Evolutionary conservation across 1,140 invertebrate genomes (phyloP).

Genomic region (Trinorchestia longiramus): DNA sequence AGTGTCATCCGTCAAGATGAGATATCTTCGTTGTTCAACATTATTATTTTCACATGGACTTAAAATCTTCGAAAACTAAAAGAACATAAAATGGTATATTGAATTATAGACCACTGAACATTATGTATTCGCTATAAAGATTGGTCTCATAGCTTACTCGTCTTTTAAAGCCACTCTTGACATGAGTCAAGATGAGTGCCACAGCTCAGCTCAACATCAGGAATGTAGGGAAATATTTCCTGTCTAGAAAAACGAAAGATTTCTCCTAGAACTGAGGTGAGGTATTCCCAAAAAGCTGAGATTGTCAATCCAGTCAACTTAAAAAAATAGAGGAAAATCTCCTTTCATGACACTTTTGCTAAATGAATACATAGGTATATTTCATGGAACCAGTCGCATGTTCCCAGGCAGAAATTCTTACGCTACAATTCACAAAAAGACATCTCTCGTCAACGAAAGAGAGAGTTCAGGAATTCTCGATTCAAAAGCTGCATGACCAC

Average conservation of each 20-base stretch:
- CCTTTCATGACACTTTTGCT: not conserved
- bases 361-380: not conserved
- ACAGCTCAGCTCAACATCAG: not conserved
- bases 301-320: not conserved
- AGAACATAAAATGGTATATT: too few species aligned
- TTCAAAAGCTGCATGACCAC: conserved; percentile 22
- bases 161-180: too few species aligned
- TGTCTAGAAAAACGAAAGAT: not conserved
- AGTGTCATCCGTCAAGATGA: too few species aligned
- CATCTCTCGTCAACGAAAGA: conserved; percentile 14
- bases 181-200: too few species aligned
- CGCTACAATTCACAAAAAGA: not conserved
- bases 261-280: not conserved
- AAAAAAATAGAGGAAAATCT: not conserved
- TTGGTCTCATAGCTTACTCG: too few species aligned
- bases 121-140: too few species aligned
- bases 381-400: not conserved
- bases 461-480: conserved; percentile 30
- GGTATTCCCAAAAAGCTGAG: not conserved
- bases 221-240: not conserved
- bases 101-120: too few species aligned
- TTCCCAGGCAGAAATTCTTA: not conserved
- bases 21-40: too few species aligned
- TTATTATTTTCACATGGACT: too few species aligned
- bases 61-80: too few species aligned